phyloP scores from a whole-genome alignment of 2,113 vertebrate species.

The Trichomycterus rosablanca region DNA sequence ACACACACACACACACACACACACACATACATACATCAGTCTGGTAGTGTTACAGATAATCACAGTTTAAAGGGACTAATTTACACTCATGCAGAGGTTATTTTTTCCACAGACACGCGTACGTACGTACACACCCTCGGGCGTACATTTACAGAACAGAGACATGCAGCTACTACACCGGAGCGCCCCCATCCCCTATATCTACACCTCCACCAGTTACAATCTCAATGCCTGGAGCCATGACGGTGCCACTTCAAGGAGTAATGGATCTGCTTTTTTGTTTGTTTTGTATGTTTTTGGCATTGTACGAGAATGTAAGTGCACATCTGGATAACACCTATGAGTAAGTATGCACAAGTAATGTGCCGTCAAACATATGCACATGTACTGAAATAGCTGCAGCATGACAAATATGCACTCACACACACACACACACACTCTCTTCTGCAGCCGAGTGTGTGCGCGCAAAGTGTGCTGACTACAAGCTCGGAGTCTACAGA shows the following conservation, averaged over 20 bases:
- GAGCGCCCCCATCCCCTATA: conserved; percentile 32
- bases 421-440: no score
- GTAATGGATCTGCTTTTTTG: background rate
- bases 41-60: conserved; percentile 60
- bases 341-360: conserved; percentile 25
- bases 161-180: conserved; percentile 60
- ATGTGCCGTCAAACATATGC: conserved; percentile 18
- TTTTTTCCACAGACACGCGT: conserved; percentile 49
- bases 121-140: conserved; percentile 29
- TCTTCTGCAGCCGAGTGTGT: conserved; percentile 22
- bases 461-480: conserved; percentile 34
- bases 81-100: conserved; percentile 40
- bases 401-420: conserved; percentile 39
- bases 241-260: conserved; percentile 4
- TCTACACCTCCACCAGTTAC: conserved; percentile 34
- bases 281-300: conserved; percentile 42
- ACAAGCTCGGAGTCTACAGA: conserved; percentile 15
- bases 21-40: conserved; percentile 56
- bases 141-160: conserved; percentile 53
- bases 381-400: conserved; percentile 40
- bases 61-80: conserved; percentile 65
- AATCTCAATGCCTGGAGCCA: background rate
- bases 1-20: no score
- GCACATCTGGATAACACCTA: conserved; percentile 41
- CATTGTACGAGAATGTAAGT: conserved; percentile 53